Evolutionary conservation across 2,888 invertebrate species (phyloP), one percentile per base, ranked within the genome.

Genomic region (Thereva nobilitata): DNA sequence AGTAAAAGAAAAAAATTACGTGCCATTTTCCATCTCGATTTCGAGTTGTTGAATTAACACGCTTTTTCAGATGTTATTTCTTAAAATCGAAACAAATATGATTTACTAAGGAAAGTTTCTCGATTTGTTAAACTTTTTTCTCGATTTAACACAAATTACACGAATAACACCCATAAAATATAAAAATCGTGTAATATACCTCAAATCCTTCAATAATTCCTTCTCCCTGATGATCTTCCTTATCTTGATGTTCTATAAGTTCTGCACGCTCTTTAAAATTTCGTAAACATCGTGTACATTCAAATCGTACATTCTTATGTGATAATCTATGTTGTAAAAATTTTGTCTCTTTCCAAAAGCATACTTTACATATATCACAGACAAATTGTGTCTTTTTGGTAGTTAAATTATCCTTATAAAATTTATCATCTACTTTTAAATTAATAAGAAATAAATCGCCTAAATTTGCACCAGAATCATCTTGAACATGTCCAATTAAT

Each of bases 401-500:
- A 1, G 45, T 35, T 82, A 73, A 0, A 53, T 45, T 52, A 9
- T 10, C 10, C n/a, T 66, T 67, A 4, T 44, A 9, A 9, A 52
- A 35, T 41, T 56, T 66, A 44, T 67, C 85, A 12, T 54, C 54
- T 23, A 7, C n/a, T 1, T 7, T 35, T 4, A 40, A 5, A 9
- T 61, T 61, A 3, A 87, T 83, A 10, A 87, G 82, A 7, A 89
- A 85, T 1, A 87, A 80, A 75, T 89, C 87, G 0, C 87, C 89
- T 57, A 85, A 75, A 76, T 84, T 82, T 72, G 83, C 82, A 4
- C 86, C 86, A 71, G 85, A 83, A 2, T 86, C 83, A 34, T 84
- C 83, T 77, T 88, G 87, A 69, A 89, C 78, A 73, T 87, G 87
- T 0, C 89, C 89, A 68, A 90, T 89, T 38, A 89, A 82, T 78